These are phyloP conservation scores for Lycophotia porphyrea DNA, from an alignment of 2,888 invertebrate species.

Conservation along the genomic window DNA sequence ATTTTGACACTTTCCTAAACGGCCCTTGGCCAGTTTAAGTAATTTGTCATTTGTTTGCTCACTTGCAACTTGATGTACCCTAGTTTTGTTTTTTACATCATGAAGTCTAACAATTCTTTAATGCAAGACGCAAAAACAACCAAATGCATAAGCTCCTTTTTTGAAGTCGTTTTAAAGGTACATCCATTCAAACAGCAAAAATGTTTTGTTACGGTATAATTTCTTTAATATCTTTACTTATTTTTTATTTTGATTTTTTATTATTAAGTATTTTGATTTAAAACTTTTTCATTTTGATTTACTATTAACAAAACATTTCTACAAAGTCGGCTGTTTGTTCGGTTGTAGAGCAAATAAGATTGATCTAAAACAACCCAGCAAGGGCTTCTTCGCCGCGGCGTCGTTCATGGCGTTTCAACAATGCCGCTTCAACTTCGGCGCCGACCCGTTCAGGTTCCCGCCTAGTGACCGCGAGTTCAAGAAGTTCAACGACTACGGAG, in stretches of 20 bases:
- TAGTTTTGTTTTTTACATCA: not conserved
- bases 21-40: not conserved
- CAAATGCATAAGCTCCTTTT: not conserved
- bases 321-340: conserved; percentile 43
- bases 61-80: not conserved
- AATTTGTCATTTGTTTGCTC: not conserved
- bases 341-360: conserved; percentile 35
- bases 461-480: conserved; percentile 92
- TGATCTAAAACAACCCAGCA: conserved; percentile 84
- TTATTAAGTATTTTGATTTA: not conserved
- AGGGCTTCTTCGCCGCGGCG: conserved; percentile 98
- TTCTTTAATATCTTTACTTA: not conserved
- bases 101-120: not conserved
- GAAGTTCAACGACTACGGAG: conserved; percentile 94
- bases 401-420: conserved; percentile 99
- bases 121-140: not conserved
- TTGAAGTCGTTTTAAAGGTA: not conserved
- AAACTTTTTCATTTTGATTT: not conserved
- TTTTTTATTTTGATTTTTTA: not conserved
- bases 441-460: conserved; percentile 94
- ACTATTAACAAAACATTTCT: conserved; percentile 37
- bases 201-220: conserved; percentile 35
- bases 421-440: conserved; percentile 97
- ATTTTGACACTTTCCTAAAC: not conserved
- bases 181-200: conserved; percentile 40